Evolutionary conservation across 2,113 vertebrate species (phyloP).

Genomic region (Anas platyrhynchos): DNA sequence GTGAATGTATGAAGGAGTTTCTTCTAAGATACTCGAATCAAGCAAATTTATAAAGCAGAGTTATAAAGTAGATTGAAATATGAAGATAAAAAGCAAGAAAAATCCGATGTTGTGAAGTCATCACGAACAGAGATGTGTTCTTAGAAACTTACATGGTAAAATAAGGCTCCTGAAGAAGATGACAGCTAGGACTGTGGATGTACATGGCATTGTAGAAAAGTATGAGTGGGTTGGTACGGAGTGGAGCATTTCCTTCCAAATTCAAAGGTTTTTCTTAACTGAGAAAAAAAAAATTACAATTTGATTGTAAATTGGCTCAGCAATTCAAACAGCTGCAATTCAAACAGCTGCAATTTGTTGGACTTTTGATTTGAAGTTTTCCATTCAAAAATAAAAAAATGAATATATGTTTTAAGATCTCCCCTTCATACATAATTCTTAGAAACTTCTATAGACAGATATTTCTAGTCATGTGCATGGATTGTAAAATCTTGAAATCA

Average conservation of each 20-base stretch:
- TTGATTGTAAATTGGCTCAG: slow-evolving; percentile 3
- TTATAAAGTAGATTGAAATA: neutral
- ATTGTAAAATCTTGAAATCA: slow-evolving; percentile 23
- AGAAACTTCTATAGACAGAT: neutral
- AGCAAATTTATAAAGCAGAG: neutral
- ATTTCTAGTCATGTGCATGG: neutral
- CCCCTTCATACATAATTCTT: neutral
- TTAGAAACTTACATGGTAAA: neutral
- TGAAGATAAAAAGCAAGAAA: neutral
- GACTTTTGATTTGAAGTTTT: slow-evolving; percentile 6
- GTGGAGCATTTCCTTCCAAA: neutral
- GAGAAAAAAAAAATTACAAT: neutral
- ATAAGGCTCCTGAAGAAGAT: neutral
- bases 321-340: slow-evolving; percentile 6
- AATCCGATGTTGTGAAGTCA: neutral
- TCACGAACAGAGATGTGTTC: neutral
- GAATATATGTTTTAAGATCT: neutral
- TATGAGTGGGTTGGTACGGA: neutral
- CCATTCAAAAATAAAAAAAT: neutral
- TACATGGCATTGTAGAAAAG: neutral
- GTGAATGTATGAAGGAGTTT: slow-evolving; percentile 8
- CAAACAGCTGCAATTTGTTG: neutral
- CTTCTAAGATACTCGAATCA: neutral
- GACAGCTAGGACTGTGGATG: neutral
- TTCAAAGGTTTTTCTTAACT: neutral